Evolutionary conservation across 2,888 invertebrate genomes (phyloP), one percentile per base, ranked within the genome.

Genomic region (Scaptomyza cyrtandrae): DNA sequence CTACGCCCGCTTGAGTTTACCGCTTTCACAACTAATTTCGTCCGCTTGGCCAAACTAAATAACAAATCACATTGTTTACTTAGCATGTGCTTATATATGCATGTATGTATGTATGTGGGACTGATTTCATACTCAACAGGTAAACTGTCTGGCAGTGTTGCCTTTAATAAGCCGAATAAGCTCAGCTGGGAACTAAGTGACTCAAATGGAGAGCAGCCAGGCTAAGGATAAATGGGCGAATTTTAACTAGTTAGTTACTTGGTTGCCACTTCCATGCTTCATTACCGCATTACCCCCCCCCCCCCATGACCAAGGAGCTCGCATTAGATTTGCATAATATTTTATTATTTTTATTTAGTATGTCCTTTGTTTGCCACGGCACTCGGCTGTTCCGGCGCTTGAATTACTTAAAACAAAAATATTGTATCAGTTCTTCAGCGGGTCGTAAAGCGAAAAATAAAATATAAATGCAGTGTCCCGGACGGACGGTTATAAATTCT

Each of bases 61-160:
- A 79, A 88, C 86, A 86, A 83, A 87, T 85, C 80, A 76, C 88
- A 88, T 87, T 68, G 85, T 79, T 82, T 79, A 87, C 86, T 82
- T 69, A 69, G 68, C 66, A 58, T 58, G 45, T 59, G 53, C 43
- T 56, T 14, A 62, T 43, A 16, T 27, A 39, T n/a, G 27, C 27
- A 44, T 6, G 19, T 43, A 35, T 35, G 14, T 5, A 9, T n/a
- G 0, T 16, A 5, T 14, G 6, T 52, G 14, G 14, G 11, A 31
- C 14, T 7, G 10, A 33, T 4, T 33, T 14, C 35, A 24, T 46
- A 43, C 16, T 61, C 59, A 64, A 62, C 69, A 77, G 62, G 70
- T 68, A 53, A 55, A 31, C 58, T 37, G 46, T 33, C 39, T 13
- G 53, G 35, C 64, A 27, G 43, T 24, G 46, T 24, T 41, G 39